These are phyloP conservation scores for Enteromius paludinosus DNA, from an alignment of 2,797 vertebrate genomes.

Conservation along the genomic window DNA sequence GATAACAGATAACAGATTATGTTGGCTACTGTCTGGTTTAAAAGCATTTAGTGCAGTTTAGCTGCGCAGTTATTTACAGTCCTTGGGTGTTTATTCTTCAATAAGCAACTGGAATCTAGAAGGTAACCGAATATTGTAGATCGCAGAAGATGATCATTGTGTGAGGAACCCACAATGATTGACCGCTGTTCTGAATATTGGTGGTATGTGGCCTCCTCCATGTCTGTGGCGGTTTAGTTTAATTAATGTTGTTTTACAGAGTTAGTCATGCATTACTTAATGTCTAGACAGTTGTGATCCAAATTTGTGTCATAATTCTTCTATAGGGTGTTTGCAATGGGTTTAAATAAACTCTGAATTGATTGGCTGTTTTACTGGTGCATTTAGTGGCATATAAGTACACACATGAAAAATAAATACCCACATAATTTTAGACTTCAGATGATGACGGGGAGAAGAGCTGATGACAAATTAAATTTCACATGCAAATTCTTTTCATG, in stretches of 20 bases:
- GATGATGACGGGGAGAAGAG: background rate
- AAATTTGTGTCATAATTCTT: background rate
- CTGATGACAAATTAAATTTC: background rate
- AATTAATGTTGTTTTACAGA: background rate
- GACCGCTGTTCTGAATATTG: background rate
- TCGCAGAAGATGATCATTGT: background rate
- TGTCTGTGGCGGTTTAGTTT: background rate
- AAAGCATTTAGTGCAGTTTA: background rate
- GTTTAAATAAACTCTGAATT: background rate
- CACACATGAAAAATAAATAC: background rate
- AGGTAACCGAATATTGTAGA: background rate
- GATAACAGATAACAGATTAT: slow-evolving; percentile 28
- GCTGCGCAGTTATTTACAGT: background rate
- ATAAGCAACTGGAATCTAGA: background rate
- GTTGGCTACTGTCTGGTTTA: slow-evolving; percentile 33
- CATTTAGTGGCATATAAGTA: background rate
- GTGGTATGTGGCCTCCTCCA: background rate
- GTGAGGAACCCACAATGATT: background rate
- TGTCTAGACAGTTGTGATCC: background rate
- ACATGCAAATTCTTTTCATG: background rate
- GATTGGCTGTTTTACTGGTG: background rate
- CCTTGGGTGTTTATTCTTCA: slow-evolving; percentile 1
- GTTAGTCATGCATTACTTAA: background rate
- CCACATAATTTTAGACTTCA: background rate
- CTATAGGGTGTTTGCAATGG: background rate